These are phyloP conservation scores for Paraplagusia blochii DNA, from an alignment of 2,113 vertebrate species.

Conservation along the genomic window DNA sequence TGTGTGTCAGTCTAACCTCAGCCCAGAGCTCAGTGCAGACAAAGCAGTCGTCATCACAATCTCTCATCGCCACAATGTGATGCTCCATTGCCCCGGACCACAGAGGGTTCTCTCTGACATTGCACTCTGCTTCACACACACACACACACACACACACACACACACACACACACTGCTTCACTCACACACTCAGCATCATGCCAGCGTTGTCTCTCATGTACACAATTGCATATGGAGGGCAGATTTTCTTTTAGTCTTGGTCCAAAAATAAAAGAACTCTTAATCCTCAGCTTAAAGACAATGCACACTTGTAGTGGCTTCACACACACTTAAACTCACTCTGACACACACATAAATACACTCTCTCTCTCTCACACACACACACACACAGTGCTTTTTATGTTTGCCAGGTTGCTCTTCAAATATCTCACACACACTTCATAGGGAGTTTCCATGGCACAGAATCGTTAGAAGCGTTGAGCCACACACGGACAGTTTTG, in stretches of 20 bases:
- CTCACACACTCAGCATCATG: neutral
- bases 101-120: slow-evolving; percentile 56
- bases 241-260: slow-evolving; percentile 55
- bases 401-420: slow-evolving; percentile 41
- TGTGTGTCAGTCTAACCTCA: slow-evolving; percentile 20
- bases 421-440: slow-evolving; percentile 53
- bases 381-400: slow-evolving; percentile 34
- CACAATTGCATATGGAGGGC: slow-evolving; percentile 36
- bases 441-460: slow-evolving; percentile 40
- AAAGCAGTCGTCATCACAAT: slow-evolving; percentile 53
- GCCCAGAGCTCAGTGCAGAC: slow-evolving; percentile 38
- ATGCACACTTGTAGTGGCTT: slow-evolving; percentile 2
- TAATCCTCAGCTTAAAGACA: slow-evolving; percentile 24
- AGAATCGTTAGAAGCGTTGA: slow-evolving; percentile 47
- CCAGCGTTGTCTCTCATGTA: neutral
- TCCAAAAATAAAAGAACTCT: slow-evolving; percentile 42
- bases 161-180: neutral
- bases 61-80: slow-evolving; percentile 64
- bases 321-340: slow-evolving; percentile 5
- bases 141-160: slow-evolving; percentile 3
- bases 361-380: slow-evolving; percentile 3
- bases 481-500: slow-evolving; percentile 18
- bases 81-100: slow-evolving; percentile 62
- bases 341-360: slow-evolving; percentile 4
- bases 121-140: slow-evolving; percentile 23